phyloP scores from a whole-genome alignment of 2,888 invertebrate species.

The Homarus gammarus region DNA sequence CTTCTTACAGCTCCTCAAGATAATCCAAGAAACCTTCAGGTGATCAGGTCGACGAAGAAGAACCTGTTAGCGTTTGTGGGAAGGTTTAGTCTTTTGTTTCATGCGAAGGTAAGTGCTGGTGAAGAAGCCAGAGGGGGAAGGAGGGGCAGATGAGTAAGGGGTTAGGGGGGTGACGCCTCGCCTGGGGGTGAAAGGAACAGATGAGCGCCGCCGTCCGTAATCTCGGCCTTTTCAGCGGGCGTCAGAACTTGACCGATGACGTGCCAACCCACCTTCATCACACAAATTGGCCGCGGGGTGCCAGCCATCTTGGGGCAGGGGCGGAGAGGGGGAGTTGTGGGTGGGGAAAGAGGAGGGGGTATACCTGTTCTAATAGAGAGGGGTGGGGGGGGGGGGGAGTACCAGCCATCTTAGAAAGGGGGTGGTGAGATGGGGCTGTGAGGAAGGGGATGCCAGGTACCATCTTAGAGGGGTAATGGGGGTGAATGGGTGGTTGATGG shows the following conservation, averaged over 20 bases:
- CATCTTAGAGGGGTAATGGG: neutral
- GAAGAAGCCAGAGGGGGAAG: neutral
- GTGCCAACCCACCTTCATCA: conserved; percentile 55
- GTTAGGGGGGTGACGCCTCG: conserved; percentile 6
- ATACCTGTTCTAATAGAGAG: too few species aligned
- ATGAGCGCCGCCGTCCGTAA: conserved; percentile 38
- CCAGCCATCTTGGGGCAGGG: neutral
- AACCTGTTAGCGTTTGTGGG: too few species aligned
- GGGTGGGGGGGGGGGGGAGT: neutral
- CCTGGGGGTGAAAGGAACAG: conserved; percentile 56
- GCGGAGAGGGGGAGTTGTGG: too few species aligned
- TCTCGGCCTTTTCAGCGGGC: conserved; percentile 58
- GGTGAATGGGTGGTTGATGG: too few species aligned
- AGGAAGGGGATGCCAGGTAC: conserved; percentile 28
- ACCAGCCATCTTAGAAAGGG: too few species aligned
- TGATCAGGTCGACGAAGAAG: too few species aligned
- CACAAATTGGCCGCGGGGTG: conserved; percentile 54
- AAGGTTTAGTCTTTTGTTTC: too few species aligned
- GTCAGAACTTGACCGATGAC: conserved; percentile 65
- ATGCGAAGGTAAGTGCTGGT: too few species aligned
- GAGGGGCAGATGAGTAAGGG: neutral
- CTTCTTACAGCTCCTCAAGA: too few species aligned
- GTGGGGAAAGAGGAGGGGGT: too few species aligned
- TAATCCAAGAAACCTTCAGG: too few species aligned
- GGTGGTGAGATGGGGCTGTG: neutral